phyloP scores from a whole-genome alignment of 2,113 vertebrate species.

The Pipa parva region DNA sequence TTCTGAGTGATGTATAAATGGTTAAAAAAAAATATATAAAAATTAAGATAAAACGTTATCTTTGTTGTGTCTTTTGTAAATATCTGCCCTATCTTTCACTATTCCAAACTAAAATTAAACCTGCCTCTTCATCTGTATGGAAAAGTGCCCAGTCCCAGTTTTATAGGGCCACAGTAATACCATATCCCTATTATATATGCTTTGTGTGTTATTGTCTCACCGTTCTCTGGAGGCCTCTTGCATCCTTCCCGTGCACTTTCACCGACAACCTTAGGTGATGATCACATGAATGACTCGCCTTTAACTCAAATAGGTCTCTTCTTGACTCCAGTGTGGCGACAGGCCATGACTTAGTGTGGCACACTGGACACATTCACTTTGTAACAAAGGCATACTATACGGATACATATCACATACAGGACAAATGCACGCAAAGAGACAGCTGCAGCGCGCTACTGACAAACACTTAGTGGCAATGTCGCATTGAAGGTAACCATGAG shows the following conservation, averaged over 20 bases:
- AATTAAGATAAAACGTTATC: conserved; percentile 28
- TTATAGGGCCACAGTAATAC: neutral
- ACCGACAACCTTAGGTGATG: conserved; percentile 6
- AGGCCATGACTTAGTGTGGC: conserved; percentile 22
- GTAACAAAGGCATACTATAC: conserved; percentile 21
- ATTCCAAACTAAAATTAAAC: neutral
- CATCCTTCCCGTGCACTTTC: conserved; percentile 20
- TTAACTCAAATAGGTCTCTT: conserved; percentile 9
- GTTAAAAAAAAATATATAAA: conserved; percentile 42
- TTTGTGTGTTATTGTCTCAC: conserved; percentile 27
- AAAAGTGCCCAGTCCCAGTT: neutral
- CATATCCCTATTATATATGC: neutral
- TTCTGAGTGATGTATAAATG: conserved; percentile 43
- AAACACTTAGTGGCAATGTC: neutral
- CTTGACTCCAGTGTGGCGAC: conserved; percentile 9
- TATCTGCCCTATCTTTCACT: neutral
- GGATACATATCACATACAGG: conserved; percentile 9
- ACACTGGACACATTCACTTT: conserved; percentile 11
- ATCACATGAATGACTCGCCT: conserved; percentile 25
- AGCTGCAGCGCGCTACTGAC: neutral
- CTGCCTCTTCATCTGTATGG: conserved; percentile 3
- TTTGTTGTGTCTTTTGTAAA: conserved; percentile 28
- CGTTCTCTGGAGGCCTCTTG: conserved; percentile 29
- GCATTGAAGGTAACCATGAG: conserved; percentile 2
- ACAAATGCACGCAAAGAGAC: neutral